phyloP scores from a whole-genome alignment of 2,888 invertebrate species.

The Drosophila meridionalis region DNA sequence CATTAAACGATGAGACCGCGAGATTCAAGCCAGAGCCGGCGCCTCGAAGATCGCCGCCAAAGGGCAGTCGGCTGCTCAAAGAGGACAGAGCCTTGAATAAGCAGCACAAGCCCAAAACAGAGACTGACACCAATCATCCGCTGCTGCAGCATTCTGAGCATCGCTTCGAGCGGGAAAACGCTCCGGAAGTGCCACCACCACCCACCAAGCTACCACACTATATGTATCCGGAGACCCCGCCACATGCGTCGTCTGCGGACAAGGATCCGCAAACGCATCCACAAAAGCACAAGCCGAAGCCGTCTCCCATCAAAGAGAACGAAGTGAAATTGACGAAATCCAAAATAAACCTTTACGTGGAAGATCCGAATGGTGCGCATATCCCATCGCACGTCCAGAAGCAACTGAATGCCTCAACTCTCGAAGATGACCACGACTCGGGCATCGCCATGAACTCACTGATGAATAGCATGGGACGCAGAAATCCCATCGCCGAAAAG shows the following conservation, averaged over 20 bases:
- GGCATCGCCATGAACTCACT: conserved; percentile 90
- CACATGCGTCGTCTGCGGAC: conserved; percentile 80
- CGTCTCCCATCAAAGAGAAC: conserved; percentile 85
- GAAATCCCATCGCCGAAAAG: conserved; percentile 92
- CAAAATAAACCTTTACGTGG: conserved; percentile 79
- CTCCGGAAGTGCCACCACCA: conserved; percentile 84
- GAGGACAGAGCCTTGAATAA: conserved; percentile 87
- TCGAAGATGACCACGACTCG: conserved; percentile 91
- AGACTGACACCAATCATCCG: conserved; percentile 88
- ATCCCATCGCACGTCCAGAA: conserved; percentile 79
- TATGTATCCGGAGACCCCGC: conserved; percentile 87
- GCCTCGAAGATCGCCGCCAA: conserved; percentile 83
- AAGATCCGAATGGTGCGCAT: conserved; percentile 77
- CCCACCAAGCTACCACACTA: conserved; percentile 88
- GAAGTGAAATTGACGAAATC: conserved; percentile 83
- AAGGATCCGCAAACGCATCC: conserved; percentile 53
- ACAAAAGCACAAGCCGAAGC: conserved; percentile 73
- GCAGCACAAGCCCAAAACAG: conserved; percentile 84
- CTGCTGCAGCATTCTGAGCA: conserved; percentile 92
- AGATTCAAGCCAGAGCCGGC: conserved; percentile 85
- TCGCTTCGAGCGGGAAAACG: conserved; percentile 88
- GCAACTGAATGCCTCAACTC: conserved; percentile 87
- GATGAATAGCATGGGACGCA: conserved; percentile 87
- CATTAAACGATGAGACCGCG: conserved; percentile 83
- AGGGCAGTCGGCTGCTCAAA: conserved; percentile 82